These are phyloP conservation scores for Acanthopagrus latus DNA, from an alignment of 2,797 vertebrate genomes.

Conservation along the genomic window DNA sequence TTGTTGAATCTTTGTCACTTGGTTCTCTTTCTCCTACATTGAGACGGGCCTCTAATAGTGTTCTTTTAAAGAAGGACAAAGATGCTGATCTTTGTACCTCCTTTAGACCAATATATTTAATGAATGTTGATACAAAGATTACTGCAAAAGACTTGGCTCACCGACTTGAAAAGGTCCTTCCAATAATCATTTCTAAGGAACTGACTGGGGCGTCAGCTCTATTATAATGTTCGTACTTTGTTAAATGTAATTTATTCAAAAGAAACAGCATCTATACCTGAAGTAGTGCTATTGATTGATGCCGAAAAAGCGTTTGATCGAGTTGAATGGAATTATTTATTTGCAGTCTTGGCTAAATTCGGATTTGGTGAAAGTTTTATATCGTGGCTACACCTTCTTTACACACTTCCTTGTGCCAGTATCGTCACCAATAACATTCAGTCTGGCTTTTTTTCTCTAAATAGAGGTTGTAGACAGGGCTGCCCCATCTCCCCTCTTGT, in stretches of 20 bases:
- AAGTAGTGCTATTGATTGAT: neutral
- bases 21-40: no score
- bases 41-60: no score
- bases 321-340: neutral
- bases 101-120: constrained; percentile 3
- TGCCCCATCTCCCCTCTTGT: no score
- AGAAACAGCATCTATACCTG: neutral
- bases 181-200: neutral
- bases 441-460: neutral
- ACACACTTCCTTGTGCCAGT: neutral
- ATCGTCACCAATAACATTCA: neutral
- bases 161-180: constrained; percentile 5
- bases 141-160: constrained; percentile 9
- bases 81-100: constrained; percentile 17
- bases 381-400: constrained; percentile 10
- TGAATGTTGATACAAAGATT: constrained; percentile 13
- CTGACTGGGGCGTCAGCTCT: constrained; percentile 23
- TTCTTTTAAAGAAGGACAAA: neutral
- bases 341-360: constrained; percentile 4
- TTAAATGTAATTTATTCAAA: constrained; percentile 13
- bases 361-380: constrained; percentile 12
- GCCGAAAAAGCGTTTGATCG: neutral
- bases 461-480: neutral
- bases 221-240: constrained; percentile 8
- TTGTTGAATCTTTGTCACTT: no score